Conservation (phyloP, 2,888 invertebrate genomes). For the Rotaria socialis region DNA sequence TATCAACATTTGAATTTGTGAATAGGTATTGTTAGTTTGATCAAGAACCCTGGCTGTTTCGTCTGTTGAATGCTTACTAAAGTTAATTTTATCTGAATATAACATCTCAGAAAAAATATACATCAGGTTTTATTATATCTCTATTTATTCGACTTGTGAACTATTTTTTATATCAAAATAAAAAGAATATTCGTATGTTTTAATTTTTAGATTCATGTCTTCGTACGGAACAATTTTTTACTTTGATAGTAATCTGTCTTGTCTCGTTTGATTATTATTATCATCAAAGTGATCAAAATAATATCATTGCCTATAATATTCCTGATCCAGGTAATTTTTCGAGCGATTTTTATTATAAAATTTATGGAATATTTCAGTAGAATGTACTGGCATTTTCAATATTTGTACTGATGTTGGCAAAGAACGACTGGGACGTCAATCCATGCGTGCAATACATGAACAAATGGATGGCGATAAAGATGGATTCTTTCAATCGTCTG, state of each 20-base stretch:
- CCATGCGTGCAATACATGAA: slow-evolving; percentile 44
- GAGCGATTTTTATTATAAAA: not conserved
- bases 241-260: not conserved
- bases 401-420: slow-evolving; percentile 43
- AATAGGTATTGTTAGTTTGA: no score
- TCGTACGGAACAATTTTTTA: not conserved
- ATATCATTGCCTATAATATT: slow-evolving; percentile 20
- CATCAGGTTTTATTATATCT: no score
- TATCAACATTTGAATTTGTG: no score
- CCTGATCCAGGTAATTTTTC: slow-evolving; percentile 40
- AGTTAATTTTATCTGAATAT: no score
- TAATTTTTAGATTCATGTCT: not conserved
- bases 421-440: slow-evolving; percentile 39
- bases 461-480: slow-evolving; percentile 46
- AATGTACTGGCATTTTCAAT: slow-evolving; percentile 41
- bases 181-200: not conserved
- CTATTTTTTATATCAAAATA: no score
- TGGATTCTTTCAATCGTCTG: slow-evolving; percentile 40
- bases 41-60: no score
- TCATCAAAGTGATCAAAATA: not conserved
- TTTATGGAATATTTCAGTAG: not conserved
- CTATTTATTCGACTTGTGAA: no score
- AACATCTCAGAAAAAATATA: no score
- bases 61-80: no score
- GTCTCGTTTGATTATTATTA: not conserved